A percentile compares a stretch with the other conserved stretches of the same genome.
These are phyloP conservation scores for Synanthedon tipuliformis DNA, from an alignment of 2,888 invertebrate species.

Conservation along the genomic window DNA sequence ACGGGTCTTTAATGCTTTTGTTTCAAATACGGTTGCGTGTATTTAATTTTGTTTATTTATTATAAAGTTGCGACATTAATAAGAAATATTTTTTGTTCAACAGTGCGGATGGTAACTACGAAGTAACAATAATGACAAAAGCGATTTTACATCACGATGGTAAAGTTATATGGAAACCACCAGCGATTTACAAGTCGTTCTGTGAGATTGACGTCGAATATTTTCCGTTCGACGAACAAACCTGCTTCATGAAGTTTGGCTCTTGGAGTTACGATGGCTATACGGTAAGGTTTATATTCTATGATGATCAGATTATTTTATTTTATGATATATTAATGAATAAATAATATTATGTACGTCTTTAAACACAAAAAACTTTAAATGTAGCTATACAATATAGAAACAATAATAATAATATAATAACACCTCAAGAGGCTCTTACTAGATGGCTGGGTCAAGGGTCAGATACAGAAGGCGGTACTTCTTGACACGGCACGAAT, in stretches of 20 bases:
- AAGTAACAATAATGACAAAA: constrained; percentile 98
- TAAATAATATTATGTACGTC: no score
- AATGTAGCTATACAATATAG: no score
- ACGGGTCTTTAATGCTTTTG: not conserved
- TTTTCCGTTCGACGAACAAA: constrained; percentile 95
- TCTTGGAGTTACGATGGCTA: constrained; percentile 96
- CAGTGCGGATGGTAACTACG: constrained; percentile 98
- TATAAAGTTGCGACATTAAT: not conserved
- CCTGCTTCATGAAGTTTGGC: constrained; percentile 95
- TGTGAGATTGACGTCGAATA: constrained; percentile 96
- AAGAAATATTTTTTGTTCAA: constrained; percentile 12
- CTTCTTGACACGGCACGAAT: no score
- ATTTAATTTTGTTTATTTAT: not conserved
- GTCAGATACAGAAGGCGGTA: no score
- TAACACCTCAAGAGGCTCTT: no score
- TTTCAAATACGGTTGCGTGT: not conserved
- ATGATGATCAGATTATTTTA: not conserved
- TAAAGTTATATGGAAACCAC: constrained; percentile 96
- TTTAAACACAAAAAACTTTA: no score
- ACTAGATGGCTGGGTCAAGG: no score
- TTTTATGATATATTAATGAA: no score
- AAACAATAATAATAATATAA: no score
- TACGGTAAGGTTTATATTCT: constrained; percentile 71
- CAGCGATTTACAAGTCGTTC: constrained; percentile 98
- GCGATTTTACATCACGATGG: constrained; percentile 94